phyloP scores from a whole-genome alignment of 2,888 invertebrate species.

The Calliopum simillimum region DNA sequence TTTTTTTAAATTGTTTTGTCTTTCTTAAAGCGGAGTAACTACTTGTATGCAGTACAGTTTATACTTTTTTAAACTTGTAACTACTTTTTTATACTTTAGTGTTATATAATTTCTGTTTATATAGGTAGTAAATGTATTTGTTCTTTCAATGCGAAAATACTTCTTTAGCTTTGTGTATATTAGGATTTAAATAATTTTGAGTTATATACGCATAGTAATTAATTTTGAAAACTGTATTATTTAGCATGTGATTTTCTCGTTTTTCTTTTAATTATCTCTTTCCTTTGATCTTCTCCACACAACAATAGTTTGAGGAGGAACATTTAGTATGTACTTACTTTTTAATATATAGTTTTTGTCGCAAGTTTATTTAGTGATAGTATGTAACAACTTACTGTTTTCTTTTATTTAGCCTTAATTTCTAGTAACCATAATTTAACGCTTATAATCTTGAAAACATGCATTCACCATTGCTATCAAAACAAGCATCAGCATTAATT shows the following conservation, averaged over 20 bases:
- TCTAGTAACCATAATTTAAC: constrained; percentile 59
- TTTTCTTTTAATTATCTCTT: constrained; percentile 42
- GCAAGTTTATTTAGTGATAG: constrained; percentile 46
- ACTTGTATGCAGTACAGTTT: constrained; percentile 14
- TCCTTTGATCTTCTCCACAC: constrained; percentile 46
- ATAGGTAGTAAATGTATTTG: constrained; percentile 34
- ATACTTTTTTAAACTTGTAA: neutral
- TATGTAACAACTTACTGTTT: constrained; percentile 39
- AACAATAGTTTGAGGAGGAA: constrained; percentile 44
- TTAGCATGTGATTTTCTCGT: constrained; percentile 20
- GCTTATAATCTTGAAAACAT: constrained; percentile 47
- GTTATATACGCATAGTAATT: constrained; percentile 27
- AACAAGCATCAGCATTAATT: constrained; percentile 23
- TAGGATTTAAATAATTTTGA: constrained; percentile 28
- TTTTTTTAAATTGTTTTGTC: too few species aligned
- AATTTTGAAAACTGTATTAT: constrained; percentile 27
- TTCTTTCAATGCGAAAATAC: constrained; percentile 44
- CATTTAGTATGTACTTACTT: constrained; percentile 43
- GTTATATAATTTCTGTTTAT: constrained; percentile 32
- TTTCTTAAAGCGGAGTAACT: neutral
- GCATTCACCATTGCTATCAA: constrained; percentile 35
- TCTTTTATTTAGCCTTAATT: constrained; percentile 50
- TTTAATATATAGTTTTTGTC: constrained; percentile 48
- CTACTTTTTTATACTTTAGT: too few species aligned
- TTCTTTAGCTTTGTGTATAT: constrained; percentile 36